Evolutionary conservation across 2,888 invertebrate genomes (phyloP).

Genomic region (Prionchulus punctatus): DNA sequence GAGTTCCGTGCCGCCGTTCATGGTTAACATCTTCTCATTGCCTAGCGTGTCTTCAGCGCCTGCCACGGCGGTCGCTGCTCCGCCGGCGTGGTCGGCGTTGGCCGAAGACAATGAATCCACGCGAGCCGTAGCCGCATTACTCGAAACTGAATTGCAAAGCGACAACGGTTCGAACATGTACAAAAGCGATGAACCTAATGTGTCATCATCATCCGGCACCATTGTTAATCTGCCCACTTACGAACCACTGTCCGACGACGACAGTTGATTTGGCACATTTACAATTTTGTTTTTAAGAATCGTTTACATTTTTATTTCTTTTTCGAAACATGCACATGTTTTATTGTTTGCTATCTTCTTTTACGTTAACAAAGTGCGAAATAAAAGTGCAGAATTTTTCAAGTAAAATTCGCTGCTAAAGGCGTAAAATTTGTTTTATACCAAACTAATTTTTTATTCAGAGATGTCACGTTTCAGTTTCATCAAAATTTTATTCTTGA

Average conservation of each 20-base stretch:
- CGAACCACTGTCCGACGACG: constrained; percentile 10
- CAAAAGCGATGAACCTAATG: neutral
- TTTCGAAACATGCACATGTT: too few relatives aligned
- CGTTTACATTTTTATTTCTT: neutral
- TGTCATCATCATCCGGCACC: neutral
- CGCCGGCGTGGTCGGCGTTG: neutral
- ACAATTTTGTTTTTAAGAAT: neutral
- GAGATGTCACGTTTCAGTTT: too few relatives aligned
- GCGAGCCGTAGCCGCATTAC: constrained; percentile 5
- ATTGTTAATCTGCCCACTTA: neutral
- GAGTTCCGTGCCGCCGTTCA: neutral
- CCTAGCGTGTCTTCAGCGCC: neutral
- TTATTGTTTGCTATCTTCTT: too few relatives aligned
- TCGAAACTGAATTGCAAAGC: neutral
- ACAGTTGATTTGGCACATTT: too few relatives aligned
- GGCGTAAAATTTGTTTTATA: too few relatives aligned
- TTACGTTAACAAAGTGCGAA: too few relatives aligned
- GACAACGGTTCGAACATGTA: neutral
- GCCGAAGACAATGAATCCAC: constrained; percentile 4
- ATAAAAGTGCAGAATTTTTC: too few relatives aligned
- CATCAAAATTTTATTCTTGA: too few relatives aligned
- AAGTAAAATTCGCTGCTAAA: too few relatives aligned
- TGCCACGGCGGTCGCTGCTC: neutral
- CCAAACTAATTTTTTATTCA: too few relatives aligned
- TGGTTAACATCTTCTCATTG: constrained; percentile 1